Percentiles rank a stretch among this genome's conserved stretches.
phyloP scores from a whole-genome alignment of 2,797 vertebrate genomes.

The Brachyrhaphis roseni region DNA sequence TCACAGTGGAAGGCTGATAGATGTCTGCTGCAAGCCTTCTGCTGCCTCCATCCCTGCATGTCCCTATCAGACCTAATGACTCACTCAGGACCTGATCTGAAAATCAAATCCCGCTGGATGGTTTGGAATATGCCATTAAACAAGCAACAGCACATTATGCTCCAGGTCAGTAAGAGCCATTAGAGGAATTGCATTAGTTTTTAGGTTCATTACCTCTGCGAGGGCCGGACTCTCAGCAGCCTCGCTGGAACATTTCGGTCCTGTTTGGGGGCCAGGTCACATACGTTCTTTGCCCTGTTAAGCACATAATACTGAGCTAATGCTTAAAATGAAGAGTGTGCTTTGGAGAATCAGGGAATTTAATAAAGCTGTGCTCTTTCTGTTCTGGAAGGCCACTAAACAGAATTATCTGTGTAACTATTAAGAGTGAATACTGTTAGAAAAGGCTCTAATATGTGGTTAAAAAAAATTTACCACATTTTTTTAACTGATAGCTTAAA shows the following conservation, averaged over 20 bases:
- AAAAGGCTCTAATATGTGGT: not conserved
- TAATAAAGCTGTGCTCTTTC: not conserved
- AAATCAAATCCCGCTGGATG: constrained; percentile 66
- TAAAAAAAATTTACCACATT: not conserved
- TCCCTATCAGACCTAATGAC: constrained; percentile 70
- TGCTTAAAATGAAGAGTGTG: not conserved
- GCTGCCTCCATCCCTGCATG: constrained; percentile 52
- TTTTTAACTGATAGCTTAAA: not conserved
- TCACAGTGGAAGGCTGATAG: constrained; percentile 57
- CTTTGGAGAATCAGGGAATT: not conserved
- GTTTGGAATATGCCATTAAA: constrained; percentile 71
- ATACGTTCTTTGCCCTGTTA: constrained; percentile 29
- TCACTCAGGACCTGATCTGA: constrained; percentile 68
- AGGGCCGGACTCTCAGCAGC: constrained; percentile 48
- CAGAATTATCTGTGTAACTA: not conserved
- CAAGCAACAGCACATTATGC: constrained; percentile 68
- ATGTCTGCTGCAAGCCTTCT: constrained; percentile 62
- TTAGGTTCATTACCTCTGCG: constrained; percentile 75
- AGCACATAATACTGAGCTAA: constrained; percentile 19
- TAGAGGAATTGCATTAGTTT: constrained; percentile 75
- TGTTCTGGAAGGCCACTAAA: not conserved
- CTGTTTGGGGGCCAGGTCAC: constrained; percentile 26
- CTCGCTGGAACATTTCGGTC: constrained; percentile 44
- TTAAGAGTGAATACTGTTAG: not conserved
- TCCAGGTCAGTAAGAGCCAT: constrained; percentile 74